Evolutionary conservation across 2,797 vertebrate species (phyloP).

Genomic region (Siniperca obscura): DNA sequence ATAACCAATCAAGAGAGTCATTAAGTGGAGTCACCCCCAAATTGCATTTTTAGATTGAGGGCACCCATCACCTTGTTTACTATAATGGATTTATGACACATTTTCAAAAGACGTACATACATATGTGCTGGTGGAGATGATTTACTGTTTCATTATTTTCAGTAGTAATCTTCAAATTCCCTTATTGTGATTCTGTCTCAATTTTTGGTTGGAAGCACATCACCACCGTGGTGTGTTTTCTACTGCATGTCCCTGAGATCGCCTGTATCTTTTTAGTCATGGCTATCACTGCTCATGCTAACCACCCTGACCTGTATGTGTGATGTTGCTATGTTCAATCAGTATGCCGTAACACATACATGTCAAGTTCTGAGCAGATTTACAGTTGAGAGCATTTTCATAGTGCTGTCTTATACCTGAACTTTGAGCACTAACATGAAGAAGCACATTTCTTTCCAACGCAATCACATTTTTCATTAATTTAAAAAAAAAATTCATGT

Average conservation of each 20-base stretch:
- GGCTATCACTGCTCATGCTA: not conserved
- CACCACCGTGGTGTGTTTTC: not conserved
- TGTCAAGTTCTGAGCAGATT: not conserved
- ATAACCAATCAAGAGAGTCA: conserved; percentile 45
- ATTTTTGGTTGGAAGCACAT: not conserved
- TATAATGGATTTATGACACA: conserved; percentile 27
- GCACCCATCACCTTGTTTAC: conserved; percentile 12
- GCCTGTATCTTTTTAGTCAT: not conserved
- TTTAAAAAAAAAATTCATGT: no score
- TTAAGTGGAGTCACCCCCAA: conserved; percentile 33
- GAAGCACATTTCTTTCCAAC: not conserved
- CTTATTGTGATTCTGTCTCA: not conserved
- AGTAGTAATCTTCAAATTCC: not conserved
- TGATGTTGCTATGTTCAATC: not conserved
- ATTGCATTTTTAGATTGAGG: conserved; percentile 33
- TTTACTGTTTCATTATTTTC: conserved; percentile 13
- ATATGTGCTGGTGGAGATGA: not conserved
- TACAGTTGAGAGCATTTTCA: not conserved
- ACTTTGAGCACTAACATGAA: not conserved
- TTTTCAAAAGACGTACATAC: not conserved
- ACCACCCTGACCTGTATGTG: not conserved
- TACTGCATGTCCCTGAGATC: not conserved
- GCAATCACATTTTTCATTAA: no score
- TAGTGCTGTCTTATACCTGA: not conserved
- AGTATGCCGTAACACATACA: not conserved